These are phyloP conservation scores for Pangasius djambal DNA, from an alignment of 2,797 vertebrate genomes.

Conservation along the genomic window DNA sequence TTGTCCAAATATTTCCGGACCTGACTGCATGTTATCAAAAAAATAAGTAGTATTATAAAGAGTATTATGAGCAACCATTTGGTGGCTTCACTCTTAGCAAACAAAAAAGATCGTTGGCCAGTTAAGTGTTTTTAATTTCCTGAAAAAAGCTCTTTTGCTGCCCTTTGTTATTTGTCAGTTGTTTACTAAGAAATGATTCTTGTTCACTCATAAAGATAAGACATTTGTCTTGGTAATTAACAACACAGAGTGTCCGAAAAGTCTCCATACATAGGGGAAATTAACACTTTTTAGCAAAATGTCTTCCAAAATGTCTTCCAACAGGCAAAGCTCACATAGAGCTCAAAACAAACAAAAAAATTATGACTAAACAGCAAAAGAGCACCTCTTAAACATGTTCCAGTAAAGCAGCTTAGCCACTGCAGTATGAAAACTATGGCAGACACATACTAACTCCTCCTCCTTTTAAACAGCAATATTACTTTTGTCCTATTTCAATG, in stretches of 20 bases:
- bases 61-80: background rate
- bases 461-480: too few relatives aligned
- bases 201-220: background rate
- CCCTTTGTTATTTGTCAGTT: background rate
- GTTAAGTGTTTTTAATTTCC: too few relatives aligned
- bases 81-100: background rate
- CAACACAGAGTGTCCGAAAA: background rate
- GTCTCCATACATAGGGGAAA: too few relatives aligned
- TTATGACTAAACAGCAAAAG: background rate
- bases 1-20: too few relatives aligned
- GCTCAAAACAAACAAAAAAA: too few relatives aligned
- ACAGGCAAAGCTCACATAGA: too few relatives aligned
- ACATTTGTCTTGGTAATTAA: background rate
- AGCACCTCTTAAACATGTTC: background rate
- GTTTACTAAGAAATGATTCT: background rate
- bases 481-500: too few relatives aligned
- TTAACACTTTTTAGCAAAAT: too few relatives aligned
- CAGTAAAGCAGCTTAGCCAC: background rate
- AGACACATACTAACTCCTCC: too few relatives aligned
- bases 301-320: background rate
- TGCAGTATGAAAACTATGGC: too few relatives aligned
- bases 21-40: background rate
- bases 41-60: background rate
- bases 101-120: background rate
- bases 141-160: too few relatives aligned